Evolutionary conservation across 2,888 invertebrate genomes (phyloP).

Genomic region (Eupithecia exiguata): DNA sequence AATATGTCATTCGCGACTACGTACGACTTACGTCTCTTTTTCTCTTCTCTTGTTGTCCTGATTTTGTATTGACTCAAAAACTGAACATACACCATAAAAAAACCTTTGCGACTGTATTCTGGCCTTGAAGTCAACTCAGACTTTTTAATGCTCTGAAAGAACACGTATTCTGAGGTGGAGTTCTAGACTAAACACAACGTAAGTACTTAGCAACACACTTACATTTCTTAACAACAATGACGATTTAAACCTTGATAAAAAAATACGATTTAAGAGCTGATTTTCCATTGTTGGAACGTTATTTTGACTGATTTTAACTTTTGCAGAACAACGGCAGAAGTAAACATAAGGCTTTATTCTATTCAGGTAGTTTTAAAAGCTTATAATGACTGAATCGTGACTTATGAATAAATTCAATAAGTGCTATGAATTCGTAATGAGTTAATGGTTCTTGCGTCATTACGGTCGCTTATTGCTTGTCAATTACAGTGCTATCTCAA

Average conservation of each 20-base stretch:
- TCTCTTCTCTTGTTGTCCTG: not conserved
- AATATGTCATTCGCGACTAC: not conserved
- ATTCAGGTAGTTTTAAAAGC: not conserved
- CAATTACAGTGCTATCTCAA: slow-evolving; percentile 39
- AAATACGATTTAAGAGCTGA: not conserved
- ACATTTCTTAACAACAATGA: too few species aligned
- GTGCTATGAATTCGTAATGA: slow-evolving; percentile 27
- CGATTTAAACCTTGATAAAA: too few species aligned
- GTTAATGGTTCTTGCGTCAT: slow-evolving; percentile 35
- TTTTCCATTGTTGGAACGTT: not conserved
- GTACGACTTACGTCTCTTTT: not conserved
- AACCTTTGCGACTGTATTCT: not conserved
- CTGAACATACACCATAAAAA: not conserved
- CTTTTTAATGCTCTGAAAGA: not conserved
- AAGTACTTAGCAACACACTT: not conserved
- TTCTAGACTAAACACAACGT: not conserved
- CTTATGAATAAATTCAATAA: slow-evolving; percentile 17
- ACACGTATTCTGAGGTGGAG: not conserved
- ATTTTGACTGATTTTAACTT: not conserved
- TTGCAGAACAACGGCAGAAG: not conserved
- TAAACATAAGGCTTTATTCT: not conserved
- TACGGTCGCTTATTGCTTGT: slow-evolving; percentile 34
- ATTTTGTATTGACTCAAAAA: not conserved
- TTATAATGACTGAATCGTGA: slow-evolving; percentile 43
- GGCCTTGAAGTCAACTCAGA: not conserved